Evolutionary conservation across 2,888 invertebrate genomes (phyloP), one percentile per base, ranked within the genome.

Genomic region (Tromatobia lineatoria): DNA sequence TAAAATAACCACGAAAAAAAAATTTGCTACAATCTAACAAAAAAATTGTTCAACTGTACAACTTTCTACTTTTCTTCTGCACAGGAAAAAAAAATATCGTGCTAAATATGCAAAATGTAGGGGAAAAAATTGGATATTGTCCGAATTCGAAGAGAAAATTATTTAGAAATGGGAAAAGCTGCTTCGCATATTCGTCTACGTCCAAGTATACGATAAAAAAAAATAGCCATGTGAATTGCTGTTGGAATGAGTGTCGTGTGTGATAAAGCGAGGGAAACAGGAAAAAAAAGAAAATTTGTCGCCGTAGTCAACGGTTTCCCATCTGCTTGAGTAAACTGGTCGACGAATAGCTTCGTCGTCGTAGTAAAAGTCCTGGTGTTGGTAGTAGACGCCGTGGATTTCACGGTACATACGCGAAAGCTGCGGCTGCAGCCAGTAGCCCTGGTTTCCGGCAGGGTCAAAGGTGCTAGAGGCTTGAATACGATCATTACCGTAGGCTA

Each of bases 301-400:
- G 87, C 80, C 69, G 54, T 54, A 34, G 71, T 71, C 80, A 84
- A 83, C 74, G 71, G 80, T 86, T 87, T 87, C 87, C 89, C 90
- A 91, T 91, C 89, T 91, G 42, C 87, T 87, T 89, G 87, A 79
- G 91, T 88, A 92, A 92, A 92, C 89, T 89, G 87, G 86, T 82
- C 80, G 85, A 52, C 85, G 78, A 85, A 87, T 84, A 82, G 74
- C 71, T 83, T 71, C 64, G 69, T 76, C 74, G 59, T 80, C 50
- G 84, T 50, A 66, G 54, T 42, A 80, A 59, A 71, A 71, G 73
- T 77, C 57, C 84, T 59, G 70, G 70, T 64, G 74, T 74, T 34
- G 20, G 78, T 20, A 45, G 57, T 20, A 66, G 80, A 69, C 83
- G 64, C 76, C 52, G 59, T 52, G 50, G 59, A 74, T 80, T 80